Evolutionary conservation across 92 coral and sea anemone genomes (phyloP), one percentile per base, ranked within the genome.

Genomic region (Epizoanthus illoricatus): DNA sequence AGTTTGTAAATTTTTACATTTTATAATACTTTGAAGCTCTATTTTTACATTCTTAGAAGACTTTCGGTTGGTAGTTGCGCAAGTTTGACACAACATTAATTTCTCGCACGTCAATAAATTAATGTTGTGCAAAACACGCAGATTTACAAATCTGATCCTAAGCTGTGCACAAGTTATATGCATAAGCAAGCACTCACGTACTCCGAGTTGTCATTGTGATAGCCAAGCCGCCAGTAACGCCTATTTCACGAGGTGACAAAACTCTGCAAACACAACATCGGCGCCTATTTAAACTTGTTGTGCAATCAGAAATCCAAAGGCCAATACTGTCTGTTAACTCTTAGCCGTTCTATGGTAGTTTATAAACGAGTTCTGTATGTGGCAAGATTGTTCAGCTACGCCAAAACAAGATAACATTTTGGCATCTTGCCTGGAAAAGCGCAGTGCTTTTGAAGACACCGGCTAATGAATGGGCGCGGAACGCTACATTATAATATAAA

Each of bases 191-290:
- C 39, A 8, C 59, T 63, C 54, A 59, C 41, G 43, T 40, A 41
- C 7, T 61, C 7, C 28, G 42, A 41, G 8, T 62, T 63, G 15
- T 78, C 43, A 62, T 78, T 63, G 54, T 40, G 12, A 1, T 68
- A 15, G 7, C 3, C 23, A 17, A 73, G 42, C 71, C 71, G 71
- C 42, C 21, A 33, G 11, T 59, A 36, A 41, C 36, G 18, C 69
- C 19, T 19, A 41, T 63, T 63, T 70, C 61, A 43, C n/a, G 43
- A 62, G 82, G 82, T 78, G 82, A 43, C 41, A 78, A 78, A 23
- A 78, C 5, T 16, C 15, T 70, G 71, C 43, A 61, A 63, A 61
- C 10, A 5, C 33, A 24, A 39, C 73, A 20, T 78, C 24, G 17
- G 57, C 82, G 71, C 60, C 57, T 61, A 5, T 57, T 20, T 43